A percentile compares a stretch with the other conserved stretches of the same genome.
phyloP scores from a whole-genome alignment of 2,888 invertebrate genomes.

The Acholoe squamosa region DNA sequence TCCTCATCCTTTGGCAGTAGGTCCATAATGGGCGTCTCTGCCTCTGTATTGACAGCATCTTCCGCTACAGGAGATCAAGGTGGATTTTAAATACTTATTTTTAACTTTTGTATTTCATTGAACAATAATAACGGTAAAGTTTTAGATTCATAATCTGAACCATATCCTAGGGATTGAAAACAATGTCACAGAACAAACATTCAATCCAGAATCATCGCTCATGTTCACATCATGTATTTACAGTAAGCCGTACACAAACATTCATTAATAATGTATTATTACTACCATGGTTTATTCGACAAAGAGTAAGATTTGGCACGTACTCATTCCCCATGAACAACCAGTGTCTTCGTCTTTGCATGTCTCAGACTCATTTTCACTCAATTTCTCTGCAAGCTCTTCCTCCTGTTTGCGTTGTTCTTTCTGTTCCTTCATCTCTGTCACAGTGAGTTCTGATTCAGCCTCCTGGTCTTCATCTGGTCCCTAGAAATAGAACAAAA shows the following conservation, averaged over 20 bases:
- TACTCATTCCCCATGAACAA: conserved; percentile 96
- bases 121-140: background rate
- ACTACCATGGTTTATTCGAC: no score
- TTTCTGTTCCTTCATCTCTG: conserved; percentile 82
- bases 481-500: conserved; percentile 86
- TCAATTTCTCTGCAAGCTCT: conserved; percentile 77
- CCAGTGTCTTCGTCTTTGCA: conserved; percentile 85
- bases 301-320: background rate
- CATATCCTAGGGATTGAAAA: no score
- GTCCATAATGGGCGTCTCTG: conserved; percentile 77
- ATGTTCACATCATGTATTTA: no score
- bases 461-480: conserved; percentile 93
- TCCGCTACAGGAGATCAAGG: conserved; percentile 67
- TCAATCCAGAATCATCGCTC: no score
- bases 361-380: conserved; percentile 83
- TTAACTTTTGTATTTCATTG: no score
- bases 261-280: no score
- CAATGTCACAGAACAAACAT: no score
- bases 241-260: no score
- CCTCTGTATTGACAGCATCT: conserved; percentile 71
- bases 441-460: conserved; percentile 90
- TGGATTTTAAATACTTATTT: conserved; percentile 1
- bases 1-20: conserved; percentile 88
- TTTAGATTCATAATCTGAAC: no score
- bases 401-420: conserved; percentile 79